A percentile compares a stretch with the other conserved stretches of the same genome.
These are phyloP conservation scores for Megastigmus dorsalis DNA, from an alignment of 2,888 invertebrate genomes.

Conservation along the genomic window DNA sequence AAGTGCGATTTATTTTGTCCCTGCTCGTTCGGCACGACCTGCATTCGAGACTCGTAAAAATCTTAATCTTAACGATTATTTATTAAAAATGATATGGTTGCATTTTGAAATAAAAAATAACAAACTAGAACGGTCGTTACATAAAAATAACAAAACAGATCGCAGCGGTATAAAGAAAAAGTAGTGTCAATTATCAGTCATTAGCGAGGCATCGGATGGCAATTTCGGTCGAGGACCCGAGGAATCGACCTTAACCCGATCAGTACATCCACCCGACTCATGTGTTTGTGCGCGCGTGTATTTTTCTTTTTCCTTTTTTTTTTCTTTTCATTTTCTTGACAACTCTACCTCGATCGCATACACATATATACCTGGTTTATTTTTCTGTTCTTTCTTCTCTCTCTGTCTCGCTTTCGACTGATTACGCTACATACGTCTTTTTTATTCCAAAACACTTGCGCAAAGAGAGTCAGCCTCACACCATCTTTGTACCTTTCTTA, in stretches of 20 bases:
- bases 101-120: no score
- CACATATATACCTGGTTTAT: not conserved
- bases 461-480: no score
- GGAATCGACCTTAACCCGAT: slow-evolving; percentile 51
- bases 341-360: not conserved
- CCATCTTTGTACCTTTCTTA: no score
- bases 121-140: no score
- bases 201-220: slow-evolving; percentile 43
- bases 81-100: no score
- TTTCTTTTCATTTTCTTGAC: not conserved
- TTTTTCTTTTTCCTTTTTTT: slow-evolving; percentile 10
- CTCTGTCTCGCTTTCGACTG: no score
- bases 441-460: no score
- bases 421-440: no score
- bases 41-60: no score
- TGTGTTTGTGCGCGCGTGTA: no score
- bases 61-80: no score
- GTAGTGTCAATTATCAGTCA: slow-evolving; percentile 46
- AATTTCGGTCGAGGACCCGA: slow-evolving; percentile 53
- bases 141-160: not conserved
- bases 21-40: not conserved
- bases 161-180: slow-evolving; percentile 20
- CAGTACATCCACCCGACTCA: slow-evolving; percentile 11
- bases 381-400: slow-evolving; percentile 22
- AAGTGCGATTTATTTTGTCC: not conserved